Conservation (phyloP, 2,113 vertebrate species). For the Progne subis region DNA sequence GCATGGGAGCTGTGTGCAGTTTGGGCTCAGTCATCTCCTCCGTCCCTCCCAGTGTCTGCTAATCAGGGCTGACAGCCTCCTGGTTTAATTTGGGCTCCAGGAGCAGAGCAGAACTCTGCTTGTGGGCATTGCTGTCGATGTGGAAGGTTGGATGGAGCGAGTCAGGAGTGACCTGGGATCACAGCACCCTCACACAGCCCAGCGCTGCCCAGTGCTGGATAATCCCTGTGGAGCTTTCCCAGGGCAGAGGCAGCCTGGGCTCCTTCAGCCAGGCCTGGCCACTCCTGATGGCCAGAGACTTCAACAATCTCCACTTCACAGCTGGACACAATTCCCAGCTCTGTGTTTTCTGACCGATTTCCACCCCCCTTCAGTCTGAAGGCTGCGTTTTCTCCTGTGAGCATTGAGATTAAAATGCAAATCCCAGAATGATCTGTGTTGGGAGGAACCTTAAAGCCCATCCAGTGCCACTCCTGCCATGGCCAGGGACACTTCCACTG, state of each 20-base stretch:
- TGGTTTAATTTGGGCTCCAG: not conserved
- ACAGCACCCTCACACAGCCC: not conserved
- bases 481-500: not conserved
- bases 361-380: not conserved
- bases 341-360: not conserved
- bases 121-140: not conserved
- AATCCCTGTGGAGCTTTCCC: fast-evolving
- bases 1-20: not conserved
- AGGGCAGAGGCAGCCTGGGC: not conserved
- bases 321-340: not conserved
- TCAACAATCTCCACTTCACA: not conserved
- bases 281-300: not conserved
- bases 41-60: not conserved
- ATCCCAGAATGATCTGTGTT: not conserved
- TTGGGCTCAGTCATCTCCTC: not conserved
- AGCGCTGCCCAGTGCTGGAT: not conserved
- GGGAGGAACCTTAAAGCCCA: not conserved
- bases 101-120: not conserved
- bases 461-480: not conserved
- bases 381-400: not conserved
- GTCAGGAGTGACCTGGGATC: not conserved
- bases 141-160: not conserved
- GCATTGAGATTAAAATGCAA: not conserved
- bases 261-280: not conserved
- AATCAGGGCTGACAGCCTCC: not conserved